Evolutionary conservation across 2,888 invertebrate genomes (phyloP).

Genomic region (Orthosia incerta): DNA sequence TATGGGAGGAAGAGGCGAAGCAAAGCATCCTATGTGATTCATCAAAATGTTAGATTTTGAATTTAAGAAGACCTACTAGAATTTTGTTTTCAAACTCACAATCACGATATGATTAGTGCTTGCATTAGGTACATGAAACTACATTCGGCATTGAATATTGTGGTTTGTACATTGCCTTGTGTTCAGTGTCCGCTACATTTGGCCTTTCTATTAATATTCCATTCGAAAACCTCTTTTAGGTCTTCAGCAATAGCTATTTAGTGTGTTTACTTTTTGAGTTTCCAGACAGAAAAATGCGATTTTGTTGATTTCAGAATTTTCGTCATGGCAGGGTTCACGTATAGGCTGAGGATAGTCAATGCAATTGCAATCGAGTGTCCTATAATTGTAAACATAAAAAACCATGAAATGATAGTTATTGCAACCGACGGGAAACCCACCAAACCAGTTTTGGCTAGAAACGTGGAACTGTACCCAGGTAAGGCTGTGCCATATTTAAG

Average conservation of each 20-base stretch:
- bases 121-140: slow-evolving; percentile 22
- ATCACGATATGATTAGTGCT: slow-evolving; percentile 7
- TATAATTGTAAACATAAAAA: slow-evolving; percentile 83
- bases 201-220: slow-evolving; percentile 32
- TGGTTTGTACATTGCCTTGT: slow-evolving; percentile 41
- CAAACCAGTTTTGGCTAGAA: slow-evolving; percentile 82
- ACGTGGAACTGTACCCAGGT: slow-evolving; percentile 89
- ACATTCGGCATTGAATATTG: slow-evolving; percentile 49
- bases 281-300: not conserved
- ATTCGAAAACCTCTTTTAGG: not conserved
- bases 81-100: not conserved
- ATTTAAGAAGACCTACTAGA: not conserved
- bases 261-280: not conserved
- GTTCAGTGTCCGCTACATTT: slow-evolving; percentile 2
- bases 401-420: slow-evolving; percentile 89
- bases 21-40: not conserved
- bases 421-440: slow-evolving; percentile 89
- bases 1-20: not conserved
- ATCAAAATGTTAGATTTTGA: too few species aligned
- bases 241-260: not conserved
- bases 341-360: slow-evolving; percentile 90
- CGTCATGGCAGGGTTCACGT: slow-evolving; percentile 85
- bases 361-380: slow-evolving; percentile 90
- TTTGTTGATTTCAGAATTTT: slow-evolving; percentile 80
- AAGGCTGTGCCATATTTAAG: slow-evolving; percentile 54